phyloP scores from a whole-genome alignment of 2,113 vertebrate genomes.

The Phainopepla nitens region DNA sequence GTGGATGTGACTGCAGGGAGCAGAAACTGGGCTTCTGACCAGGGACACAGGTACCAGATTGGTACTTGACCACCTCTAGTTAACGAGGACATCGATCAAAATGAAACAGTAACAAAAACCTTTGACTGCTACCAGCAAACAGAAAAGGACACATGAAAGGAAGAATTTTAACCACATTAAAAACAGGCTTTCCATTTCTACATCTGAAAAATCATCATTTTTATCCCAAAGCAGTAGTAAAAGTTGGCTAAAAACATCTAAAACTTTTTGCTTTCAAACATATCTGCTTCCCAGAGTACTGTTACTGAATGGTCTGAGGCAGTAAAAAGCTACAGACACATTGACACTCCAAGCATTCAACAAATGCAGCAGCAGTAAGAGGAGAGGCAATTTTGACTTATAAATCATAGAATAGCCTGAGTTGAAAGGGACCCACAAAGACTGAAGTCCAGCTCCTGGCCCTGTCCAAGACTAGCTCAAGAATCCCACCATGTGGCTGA shows the following conservation, averaged over 20 bases:
- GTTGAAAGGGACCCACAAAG: neutral
- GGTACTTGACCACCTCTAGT: neutral
- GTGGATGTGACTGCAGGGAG: neutral
- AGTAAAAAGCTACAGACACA: neutral
- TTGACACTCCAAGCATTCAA: neutral
- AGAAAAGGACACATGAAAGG: neutral
- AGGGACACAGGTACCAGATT: neutral
- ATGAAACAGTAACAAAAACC: neutral
- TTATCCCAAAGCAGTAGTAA: neutral
- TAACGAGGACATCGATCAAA: neutral
- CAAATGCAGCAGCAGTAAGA: neutral
- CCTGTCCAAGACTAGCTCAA: neutral
- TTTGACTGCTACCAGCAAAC: neutral
- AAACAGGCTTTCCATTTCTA: neutral
- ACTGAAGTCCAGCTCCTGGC: neutral
- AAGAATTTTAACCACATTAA: neutral
- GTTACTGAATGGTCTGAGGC: neutral
- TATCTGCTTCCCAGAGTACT: neutral
- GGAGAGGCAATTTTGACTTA: neutral
- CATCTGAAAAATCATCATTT: neutral
- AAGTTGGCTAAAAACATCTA: neutral
- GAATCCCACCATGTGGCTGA: neutral
- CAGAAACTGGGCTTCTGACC: neutral
- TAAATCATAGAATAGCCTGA: neutral
- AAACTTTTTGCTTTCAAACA: neutral